phyloP scores from a whole-genome alignment of 2,888 invertebrate genomes.

The Periphyllus acericola region DNA sequence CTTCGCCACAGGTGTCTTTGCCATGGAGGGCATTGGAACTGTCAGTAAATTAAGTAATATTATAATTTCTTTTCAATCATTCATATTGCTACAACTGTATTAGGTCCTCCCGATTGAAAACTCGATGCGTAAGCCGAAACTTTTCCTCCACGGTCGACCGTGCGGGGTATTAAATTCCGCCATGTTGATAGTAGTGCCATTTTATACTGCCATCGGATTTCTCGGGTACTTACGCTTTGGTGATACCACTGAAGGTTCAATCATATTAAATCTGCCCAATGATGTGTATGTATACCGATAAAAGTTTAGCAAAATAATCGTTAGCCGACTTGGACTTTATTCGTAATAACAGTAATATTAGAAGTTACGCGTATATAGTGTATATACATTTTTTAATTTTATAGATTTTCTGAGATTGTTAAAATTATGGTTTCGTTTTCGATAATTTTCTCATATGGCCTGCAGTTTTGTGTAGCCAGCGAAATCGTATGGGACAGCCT shows the following conservation, averaged over 20 bases:
- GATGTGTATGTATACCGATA: constrained; percentile 71
- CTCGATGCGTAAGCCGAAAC: too few relatives aligned
- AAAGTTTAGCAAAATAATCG: not conserved
- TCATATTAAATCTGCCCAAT: constrained; percentile 84
- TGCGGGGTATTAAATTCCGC: too few relatives aligned
- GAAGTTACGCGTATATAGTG: too few relatives aligned
- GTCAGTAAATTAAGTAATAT: too few relatives aligned
- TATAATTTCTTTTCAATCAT: too few relatives aligned
- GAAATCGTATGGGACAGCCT: constrained; percentile 83
- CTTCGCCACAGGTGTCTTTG: constrained; percentile 78
- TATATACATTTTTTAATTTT: constrained; percentile 21
- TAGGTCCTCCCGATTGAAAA: too few relatives aligned
- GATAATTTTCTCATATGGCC: constrained; percentile 90
- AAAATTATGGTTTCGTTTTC: constrained; percentile 87
- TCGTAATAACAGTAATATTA: not conserved
- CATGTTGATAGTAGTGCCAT: constrained; percentile 63
- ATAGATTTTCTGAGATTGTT: constrained; percentile 77
- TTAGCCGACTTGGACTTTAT: not conserved
- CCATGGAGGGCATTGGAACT: constrained; percentile 66
- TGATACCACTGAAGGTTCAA: constrained; percentile 75
- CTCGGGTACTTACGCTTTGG: constrained; percentile 89
- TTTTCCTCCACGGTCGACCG: too few relatives aligned
- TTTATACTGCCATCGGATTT: constrained; percentile 78
- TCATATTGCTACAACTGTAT: too few relatives aligned
- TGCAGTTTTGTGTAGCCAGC: constrained; percentile 94